Evolutionary conservation across 2,888 invertebrate genomes (phyloP), one percentile per base, ranked within the genome.

Genomic region (Acleris emargana): DNA sequence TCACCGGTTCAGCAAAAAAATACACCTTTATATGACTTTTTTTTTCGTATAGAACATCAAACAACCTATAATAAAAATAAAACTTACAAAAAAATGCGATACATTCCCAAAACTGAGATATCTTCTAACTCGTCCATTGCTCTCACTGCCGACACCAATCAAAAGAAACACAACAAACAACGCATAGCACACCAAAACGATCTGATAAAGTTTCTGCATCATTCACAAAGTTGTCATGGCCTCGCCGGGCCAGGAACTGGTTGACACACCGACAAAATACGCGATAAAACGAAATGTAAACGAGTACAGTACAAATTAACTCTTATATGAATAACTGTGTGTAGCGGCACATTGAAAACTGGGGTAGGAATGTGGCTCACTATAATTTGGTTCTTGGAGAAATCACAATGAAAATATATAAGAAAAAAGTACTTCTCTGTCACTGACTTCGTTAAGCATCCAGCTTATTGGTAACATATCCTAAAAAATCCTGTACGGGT

Each of bases 71-170:
- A 52, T 11, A 53, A 55, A 50, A n/a, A n/a, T n/a, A n/a, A 22
- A 42, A 90, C 91, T 91, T 74, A 91, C 89, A 68, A 85, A 90
- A 69, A 89, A 87, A 55, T 76, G 81, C 2, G 89, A 76, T 45
- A 78, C 75, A 70, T 91, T 91, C 50, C 72, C 66, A 62, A 91
- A 91, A 43, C 78, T 75, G 62, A 89, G 72, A 69, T 77, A 87
- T 67, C 89, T 78, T 53, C 64, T 81, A n/a, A 76, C 75, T 50
- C 87, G 79, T 22, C 77, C 73, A 42, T 63, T 59, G 16, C 66
- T 69, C 55, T 73, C 72, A 52, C 76, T 73, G 64, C 80, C 86
- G 53, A 72, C 73, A 60, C 83, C 79, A 58, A 86, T 76, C 17
- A 82, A 62, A 6, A 86, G 52, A 61, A 81, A 83, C 11, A 79